Conservation (phyloP, 2,888 invertebrate species). For the Allygus modestus region DNA sequence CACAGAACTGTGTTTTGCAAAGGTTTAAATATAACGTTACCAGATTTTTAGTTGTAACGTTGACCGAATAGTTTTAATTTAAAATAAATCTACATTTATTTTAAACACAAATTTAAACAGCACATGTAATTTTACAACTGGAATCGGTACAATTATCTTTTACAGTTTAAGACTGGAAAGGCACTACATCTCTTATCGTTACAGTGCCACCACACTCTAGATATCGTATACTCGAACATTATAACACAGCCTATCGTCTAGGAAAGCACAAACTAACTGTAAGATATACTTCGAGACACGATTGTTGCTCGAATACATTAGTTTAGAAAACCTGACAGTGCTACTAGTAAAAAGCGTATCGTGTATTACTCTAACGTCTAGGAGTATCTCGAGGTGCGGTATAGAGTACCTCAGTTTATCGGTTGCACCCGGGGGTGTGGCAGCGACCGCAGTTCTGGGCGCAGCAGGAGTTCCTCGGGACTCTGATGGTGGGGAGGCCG, state of each 20-base stretch:
- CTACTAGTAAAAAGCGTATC: conserved; percentile 27
- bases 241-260: conserved; percentile 44
- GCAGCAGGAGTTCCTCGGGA: conserved; percentile 76
- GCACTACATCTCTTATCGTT: conserved; percentile 18
- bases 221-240: conserved; percentile 40
- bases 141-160: not conserved
- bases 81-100: not conserved
- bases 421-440: conserved; percentile 45
- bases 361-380: conserved; percentile 20
- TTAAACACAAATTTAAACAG: not conserved
- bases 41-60: no score
- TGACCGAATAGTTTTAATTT: not conserved
- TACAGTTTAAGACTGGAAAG: conserved; percentile 1
- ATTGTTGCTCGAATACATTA: not conserved
- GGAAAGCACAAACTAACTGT: conserved; percentile 20
- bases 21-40: no score
- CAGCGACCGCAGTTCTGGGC: conserved; percentile 6
- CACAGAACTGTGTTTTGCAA: conserved; percentile 3
- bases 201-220: not conserved
- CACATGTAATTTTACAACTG: not conserved
- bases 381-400: not conserved
- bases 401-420: not conserved
- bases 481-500: conserved; percentile 88
- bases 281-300: not conserved
- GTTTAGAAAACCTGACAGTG: conserved; percentile 33